These are phyloP conservation scores for Brachionus manjavacas DNA, from an alignment of 1,140 invertebrate species.

Conservation along the genomic window DNA sequence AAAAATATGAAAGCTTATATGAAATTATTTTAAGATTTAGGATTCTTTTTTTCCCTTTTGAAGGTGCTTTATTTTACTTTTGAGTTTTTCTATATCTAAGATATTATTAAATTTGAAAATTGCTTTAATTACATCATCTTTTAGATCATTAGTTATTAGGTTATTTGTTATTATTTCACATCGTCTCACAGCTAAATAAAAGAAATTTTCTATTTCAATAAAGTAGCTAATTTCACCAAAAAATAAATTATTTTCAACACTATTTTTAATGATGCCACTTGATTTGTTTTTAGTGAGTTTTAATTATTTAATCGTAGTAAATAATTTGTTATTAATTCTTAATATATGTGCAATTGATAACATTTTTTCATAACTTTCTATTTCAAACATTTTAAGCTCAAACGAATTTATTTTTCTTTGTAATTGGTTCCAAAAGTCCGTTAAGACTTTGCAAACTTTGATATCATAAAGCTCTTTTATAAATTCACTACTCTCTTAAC, in stretches of 20 bases:
- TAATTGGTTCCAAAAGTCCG: neutral
- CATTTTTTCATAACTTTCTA: neutral
- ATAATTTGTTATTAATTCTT: neutral
- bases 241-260: no score
- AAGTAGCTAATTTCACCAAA: neutral
- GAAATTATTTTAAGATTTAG: no score
- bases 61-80: no score
- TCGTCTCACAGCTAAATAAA: neutral
- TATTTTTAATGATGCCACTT: neutral
- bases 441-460: neutral
- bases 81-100: no score
- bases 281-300: neutral
- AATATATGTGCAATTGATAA: neutral
- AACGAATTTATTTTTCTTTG: neutral
- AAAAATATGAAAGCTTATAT: no score
- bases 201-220: neutral
- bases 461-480: neutral
- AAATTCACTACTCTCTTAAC: neutral
- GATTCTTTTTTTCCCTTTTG: no score
- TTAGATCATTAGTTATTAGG: no score
- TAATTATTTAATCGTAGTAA: neutral
- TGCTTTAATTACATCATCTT: no score
- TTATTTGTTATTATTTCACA: neutral
- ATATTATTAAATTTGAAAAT: no score
- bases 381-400: neutral